Evolutionary conservation across 2,113 vertebrate species (phyloP).

Genomic region (Cathartes aura): DNA sequence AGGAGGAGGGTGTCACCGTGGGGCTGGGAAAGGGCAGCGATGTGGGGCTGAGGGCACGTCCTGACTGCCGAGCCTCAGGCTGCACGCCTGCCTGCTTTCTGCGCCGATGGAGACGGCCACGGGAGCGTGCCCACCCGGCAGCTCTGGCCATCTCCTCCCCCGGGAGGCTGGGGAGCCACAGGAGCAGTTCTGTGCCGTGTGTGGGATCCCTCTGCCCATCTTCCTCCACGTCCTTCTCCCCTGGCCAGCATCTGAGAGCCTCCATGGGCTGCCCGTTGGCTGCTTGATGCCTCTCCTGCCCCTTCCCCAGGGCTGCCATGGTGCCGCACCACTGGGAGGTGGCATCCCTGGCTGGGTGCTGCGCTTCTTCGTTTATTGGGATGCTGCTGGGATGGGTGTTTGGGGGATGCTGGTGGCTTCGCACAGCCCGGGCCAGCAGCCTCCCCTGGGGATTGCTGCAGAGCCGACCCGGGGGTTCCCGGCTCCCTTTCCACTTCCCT

Average conservation of each 20-base stretch:
- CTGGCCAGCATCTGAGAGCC: accelerated
- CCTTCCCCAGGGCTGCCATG: background rate
- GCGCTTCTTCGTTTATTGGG: accelerated
- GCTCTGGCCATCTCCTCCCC: background rate
- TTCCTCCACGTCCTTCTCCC: background rate
- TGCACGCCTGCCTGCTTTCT: background rate
- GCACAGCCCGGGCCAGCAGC: accelerated
- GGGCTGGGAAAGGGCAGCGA: background rate
- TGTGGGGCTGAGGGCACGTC: background rate
- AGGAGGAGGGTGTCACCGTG: background rate
- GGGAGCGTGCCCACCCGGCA: accelerated
- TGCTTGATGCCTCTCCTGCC: background rate
- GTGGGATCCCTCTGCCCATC: background rate
- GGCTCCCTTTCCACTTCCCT: background rate
- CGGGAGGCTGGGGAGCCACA: accelerated
- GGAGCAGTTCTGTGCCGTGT: background rate
- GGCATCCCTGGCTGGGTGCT: accelerated
- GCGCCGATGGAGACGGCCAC: accelerated
- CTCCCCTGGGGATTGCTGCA: background rate
- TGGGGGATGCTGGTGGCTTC: background rate
- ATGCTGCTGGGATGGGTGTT: background rate
- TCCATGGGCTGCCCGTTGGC: background rate
- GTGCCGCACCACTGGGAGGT: background rate
- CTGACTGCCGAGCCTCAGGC: background rate
- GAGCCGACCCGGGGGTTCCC: background rate